Base-by-base conservation (phyloP, 1,140 invertebrate species). In the Caerostris extrusa region DNA sequence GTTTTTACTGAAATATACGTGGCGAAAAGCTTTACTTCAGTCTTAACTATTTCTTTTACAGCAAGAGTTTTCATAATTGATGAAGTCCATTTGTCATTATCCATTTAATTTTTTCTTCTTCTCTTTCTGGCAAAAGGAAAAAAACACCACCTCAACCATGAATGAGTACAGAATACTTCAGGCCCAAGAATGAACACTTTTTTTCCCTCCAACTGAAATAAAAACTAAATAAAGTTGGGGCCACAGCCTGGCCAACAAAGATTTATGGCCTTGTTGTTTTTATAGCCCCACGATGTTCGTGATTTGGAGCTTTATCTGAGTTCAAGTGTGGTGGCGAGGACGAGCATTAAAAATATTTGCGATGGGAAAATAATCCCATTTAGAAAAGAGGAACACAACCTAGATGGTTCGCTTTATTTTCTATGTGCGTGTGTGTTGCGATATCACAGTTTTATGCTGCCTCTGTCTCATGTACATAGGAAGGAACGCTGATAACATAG, bases 301-400 rank as follows among this genome's bases (percentile, higher is more conserved):
- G 86, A 88, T 90, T 90, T 90, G 88, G 88, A 55, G 88, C 55
- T 57, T 87, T 90, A 90, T 90, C 88, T 69, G 50, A 57, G 88
- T 69, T 57, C 88, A 90, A 90, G 88, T 90, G 88, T 53, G 10
- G 88, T 50, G 50, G 53, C 10, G 64, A 90, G 53, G 64, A 56
- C 50, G 67, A 55, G 88, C 88, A 90, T 90, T 90, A 90, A 90
- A 90, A 90, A 90, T 90, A 90, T 90, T n/a, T 90, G 88, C 88
- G 17, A 77, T 71, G 88, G 64, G 34, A 58, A 90, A 71, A 90
- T 90, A 90, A 90, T 90, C 88, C 88, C 88, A 90, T 90, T 90
- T 90, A 71, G 34, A 53, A 53, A 50, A 17, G 7, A 14, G 58
- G 12, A n/a, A n/a, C n/a, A n/a, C n/a, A n/a, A n/a, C n/a, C n/a